phyloP scores from a whole-genome alignment of 2,888 invertebrate genomes.

The Lasioglossum villosulum region DNA sequence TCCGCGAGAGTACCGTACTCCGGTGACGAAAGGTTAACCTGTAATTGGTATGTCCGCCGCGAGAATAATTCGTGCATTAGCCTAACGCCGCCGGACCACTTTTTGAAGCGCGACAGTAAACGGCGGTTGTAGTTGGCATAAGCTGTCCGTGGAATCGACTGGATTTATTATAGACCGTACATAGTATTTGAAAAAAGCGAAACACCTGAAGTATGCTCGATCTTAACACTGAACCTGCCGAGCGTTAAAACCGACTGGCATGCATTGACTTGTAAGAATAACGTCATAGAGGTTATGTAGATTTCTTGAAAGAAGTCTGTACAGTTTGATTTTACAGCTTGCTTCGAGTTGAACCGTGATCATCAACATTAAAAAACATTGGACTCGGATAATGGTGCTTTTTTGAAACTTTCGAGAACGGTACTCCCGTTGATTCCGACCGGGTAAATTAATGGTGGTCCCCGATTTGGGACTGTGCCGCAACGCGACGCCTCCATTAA shows the following conservation, averaged over 20 bases:
- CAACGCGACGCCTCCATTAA: background rate
- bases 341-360: background rate
- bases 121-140: background rate
- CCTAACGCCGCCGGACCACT: background rate
- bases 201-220: background rate
- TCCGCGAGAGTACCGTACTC: slow-evolving; percentile 51
- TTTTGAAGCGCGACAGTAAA: background rate
- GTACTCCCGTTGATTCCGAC: background rate
- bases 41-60: slow-evolving; percentile 56
- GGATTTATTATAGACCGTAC: background rate
- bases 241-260: too few species aligned
- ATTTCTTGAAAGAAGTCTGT: too few species aligned
- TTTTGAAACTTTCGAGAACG: background rate
- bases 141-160: background rate
- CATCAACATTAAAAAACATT: background rate
- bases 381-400: background rate
- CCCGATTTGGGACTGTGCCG: background rate
- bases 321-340: background rate
- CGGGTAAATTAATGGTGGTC: background rate
- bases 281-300: too few species aligned
- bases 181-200: background rate
- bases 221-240: too few species aligned
- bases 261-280: too few species aligned
- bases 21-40: slow-evolving; percentile 56
- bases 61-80: slow-evolving; percentile 50